Percentiles rank a stretch among this genome's conserved stretches.
These are phyloP conservation scores for Paracentrotus lividus DNA, from an alignment of 53 echinoderm and acorn worm genomes.

Conservation along the genomic window DNA sequence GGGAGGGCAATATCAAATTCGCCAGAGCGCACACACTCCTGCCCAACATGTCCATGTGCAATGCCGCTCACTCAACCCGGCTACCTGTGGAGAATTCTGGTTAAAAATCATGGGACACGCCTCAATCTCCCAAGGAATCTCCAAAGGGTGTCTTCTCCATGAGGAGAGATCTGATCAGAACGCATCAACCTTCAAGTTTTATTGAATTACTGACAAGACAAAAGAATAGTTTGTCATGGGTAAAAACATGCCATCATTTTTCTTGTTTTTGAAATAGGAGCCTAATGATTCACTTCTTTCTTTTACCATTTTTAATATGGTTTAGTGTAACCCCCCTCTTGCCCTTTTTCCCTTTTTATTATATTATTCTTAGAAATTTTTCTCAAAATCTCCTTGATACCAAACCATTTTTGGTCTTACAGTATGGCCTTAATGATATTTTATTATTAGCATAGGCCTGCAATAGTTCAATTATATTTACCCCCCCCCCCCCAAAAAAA, in stretches of 20 bases:
- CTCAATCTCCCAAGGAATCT: conserved; percentile 41
- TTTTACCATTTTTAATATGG: background rate
- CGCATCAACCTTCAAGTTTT: background rate
- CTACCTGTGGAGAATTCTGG: conserved; percentile 44
- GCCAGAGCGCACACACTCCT: background rate
- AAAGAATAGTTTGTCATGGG: conserved; percentile 32
- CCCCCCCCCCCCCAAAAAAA: no score
- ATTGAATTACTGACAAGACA: conserved; percentile 31
- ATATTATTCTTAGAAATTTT: no score
- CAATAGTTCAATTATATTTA: no score
- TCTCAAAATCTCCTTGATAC: no score
- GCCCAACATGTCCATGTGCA: conserved; percentile 31
- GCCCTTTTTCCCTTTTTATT: no score
- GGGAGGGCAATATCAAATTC: conserved; percentile 18
- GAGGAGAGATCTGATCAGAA: background rate
- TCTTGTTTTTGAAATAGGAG: background rate
- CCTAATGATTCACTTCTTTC: background rate
- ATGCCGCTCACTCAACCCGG: background rate
- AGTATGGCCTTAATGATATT: no score
- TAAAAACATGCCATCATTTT: background rate
- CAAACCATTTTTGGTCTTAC: no score
- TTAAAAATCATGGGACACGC: background rate
- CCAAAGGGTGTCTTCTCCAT: conserved; percentile 18
- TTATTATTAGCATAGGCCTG: no score
- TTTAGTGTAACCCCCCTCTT: no score